phyloP scores from a whole-genome alignment of 2,797 vertebrate genomes.

The Nothura maculosa region DNA sequence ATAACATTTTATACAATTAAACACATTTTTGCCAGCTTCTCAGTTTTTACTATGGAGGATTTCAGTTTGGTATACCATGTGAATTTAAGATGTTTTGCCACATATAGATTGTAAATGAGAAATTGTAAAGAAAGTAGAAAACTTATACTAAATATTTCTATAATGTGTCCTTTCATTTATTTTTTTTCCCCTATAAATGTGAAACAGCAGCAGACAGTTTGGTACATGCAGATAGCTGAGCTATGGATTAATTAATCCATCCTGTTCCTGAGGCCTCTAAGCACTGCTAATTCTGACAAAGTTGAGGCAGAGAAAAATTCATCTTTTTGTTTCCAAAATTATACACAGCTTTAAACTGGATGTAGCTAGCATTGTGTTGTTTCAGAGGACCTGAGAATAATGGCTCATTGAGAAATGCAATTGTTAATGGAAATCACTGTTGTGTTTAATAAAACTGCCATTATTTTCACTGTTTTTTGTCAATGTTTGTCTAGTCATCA shows the following conservation, averaged over 20 bases:
- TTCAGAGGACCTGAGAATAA: background rate
- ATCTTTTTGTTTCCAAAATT: conserved; percentile 32
- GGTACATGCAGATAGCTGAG: conserved; percentile 19
- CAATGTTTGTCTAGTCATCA: background rate
- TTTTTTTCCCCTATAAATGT: background rate
- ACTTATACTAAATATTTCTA: background rate
- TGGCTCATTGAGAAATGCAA: background rate
- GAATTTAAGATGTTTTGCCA: background rate
- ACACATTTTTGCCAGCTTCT: background rate
- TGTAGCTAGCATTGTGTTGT: background rate
- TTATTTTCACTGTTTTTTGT: background rate
- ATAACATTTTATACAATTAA: background rate
- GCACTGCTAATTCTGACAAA: background rate
- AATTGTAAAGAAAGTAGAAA: background rate
- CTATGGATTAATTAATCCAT: conserved; percentile 42
- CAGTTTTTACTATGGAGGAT: background rate
- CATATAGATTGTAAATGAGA: background rate
- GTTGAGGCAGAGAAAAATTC: conserved; percentile 7
- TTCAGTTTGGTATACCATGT: background rate
- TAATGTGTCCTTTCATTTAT: conserved; percentile 33
- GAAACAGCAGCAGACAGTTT: conserved; percentile 1
- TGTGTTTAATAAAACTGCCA: background rate
- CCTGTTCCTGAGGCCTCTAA: background rate
- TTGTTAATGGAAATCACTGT: background rate
- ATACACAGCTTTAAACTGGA: background rate